A percentile compares a stretch with the other conserved stretches of the same genome.
Conservation (phyloP, 2,888 invertebrate species). For the Drosophila neotestacea region DNA sequence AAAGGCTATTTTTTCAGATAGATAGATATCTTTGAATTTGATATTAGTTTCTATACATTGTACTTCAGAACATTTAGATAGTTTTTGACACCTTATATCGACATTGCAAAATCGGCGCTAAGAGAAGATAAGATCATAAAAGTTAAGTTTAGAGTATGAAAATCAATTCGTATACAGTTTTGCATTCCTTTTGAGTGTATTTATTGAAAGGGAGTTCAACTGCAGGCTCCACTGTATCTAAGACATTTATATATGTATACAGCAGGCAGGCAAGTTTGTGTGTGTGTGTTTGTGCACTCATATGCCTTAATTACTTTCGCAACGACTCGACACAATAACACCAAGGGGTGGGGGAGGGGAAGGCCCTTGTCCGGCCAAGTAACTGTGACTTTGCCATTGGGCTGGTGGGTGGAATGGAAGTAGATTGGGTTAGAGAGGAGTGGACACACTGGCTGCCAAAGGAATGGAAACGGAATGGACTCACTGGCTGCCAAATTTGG, state of each 20-base stretch:
- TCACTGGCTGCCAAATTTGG: constrained; percentile 23
- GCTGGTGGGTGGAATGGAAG: constrained; percentile 9
- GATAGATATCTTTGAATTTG: too few relatives aligned
- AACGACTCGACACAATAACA: constrained; percentile 22
- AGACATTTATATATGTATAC: background rate
- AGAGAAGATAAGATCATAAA: too few relatives aligned
- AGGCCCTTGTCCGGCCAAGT: constrained; percentile 52
- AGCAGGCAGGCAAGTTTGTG: background rate
- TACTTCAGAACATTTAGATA: too few relatives aligned
- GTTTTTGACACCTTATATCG: too few relatives aligned
- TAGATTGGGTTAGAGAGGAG: constrained; percentile 1
- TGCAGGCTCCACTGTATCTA: constrained; percentile 19
- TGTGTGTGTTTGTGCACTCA: constrained; percentile 35
- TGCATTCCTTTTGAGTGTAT: background rate
- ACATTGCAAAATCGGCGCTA: too few relatives aligned
- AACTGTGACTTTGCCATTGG: constrained; percentile 34
- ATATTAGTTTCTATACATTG: too few relatives aligned
- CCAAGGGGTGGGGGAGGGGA: constrained; percentile 10
- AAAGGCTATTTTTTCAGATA: too few relatives aligned
- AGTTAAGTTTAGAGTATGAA: background rate
- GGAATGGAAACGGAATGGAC: constrained; percentile 7
- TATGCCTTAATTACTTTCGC: constrained; percentile 60
- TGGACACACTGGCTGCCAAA: constrained; percentile 26
- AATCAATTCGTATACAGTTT: background rate
- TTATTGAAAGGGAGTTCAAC: background rate